Conservation (phyloP, 2,888 invertebrate species). For the Rhagophthalmus giganteus region DNA sequence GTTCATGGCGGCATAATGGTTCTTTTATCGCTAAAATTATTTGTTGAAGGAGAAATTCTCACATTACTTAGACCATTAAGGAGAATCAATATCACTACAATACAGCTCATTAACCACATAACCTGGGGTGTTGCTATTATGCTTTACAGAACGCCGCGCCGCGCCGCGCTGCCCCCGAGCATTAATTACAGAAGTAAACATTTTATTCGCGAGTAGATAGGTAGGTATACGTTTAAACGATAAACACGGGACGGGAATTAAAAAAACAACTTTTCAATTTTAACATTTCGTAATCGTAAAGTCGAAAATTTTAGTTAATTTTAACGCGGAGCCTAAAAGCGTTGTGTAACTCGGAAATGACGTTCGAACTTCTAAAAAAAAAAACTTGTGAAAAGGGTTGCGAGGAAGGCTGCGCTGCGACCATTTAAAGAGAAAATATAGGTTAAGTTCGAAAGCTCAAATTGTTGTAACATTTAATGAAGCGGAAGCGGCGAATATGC, state of each 20-base stretch:
- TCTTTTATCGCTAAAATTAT: slow-evolving; percentile 28
- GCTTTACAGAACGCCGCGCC: slow-evolving; percentile 11
- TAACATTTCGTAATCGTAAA: background rate
- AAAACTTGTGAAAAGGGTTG: background rate
- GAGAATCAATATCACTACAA: slow-evolving; percentile 27
- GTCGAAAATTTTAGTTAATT: background rate
- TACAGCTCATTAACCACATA: slow-evolving; percentile 28
- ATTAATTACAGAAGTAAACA: slow-evolving; percentile 18
- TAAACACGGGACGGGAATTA: background rate
- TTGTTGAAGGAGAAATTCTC: slow-evolving; percentile 25
- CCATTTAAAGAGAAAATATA: background rate
- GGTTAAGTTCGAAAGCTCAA: too few species aligned
- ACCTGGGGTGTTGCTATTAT: slow-evolving; percentile 13
- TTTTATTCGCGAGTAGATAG: slow-evolving; percentile 13
- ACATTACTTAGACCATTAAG: slow-evolving; percentile 26
- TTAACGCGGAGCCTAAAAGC: background rate
- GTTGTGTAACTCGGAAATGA: too few species aligned
- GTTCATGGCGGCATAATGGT: slow-evolving; percentile 13
- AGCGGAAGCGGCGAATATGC: background rate
- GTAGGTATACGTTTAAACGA: too few species aligned
- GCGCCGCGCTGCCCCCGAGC: slow-evolving; percentile 7
- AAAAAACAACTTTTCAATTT: background rate
- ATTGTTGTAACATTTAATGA: too few species aligned
- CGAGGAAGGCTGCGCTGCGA: background rate
- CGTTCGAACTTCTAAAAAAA: too few species aligned